Evolutionary conservation across 1,140 invertebrate species (phyloP), one percentile per base, ranked within the genome.

Genomic region (Pogonomyrmex californicus): DNA sequence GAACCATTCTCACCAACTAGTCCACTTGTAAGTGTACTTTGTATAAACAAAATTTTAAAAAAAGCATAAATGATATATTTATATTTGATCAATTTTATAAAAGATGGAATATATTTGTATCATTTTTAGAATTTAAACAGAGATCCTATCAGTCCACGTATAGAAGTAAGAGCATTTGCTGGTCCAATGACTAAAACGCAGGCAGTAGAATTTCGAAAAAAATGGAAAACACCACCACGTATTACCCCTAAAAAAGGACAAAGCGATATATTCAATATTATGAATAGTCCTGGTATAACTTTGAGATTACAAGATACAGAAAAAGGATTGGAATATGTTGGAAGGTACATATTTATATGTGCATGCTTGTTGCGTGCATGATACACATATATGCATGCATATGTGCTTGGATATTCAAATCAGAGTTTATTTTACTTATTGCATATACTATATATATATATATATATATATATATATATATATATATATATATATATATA

Each of bases 261-360:
- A 0, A 56, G 86, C 9, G 58, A 78, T 14, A 58, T 76, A 38
- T 30, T 1, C 12, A 76, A 87, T 91, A 38, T 94, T 91, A 36
- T 93, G 17, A 90, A 77, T 23, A 93, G 89, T 91, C 88, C 93
- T 54, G 93, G 90, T 86, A 85, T 95, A 30, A 92, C 95, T 36
- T 96, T 97, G 71, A 96, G 97, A 79, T 95, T 98, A 23, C 96
- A 96, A 83, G 98, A 99, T 92, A 96, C 96, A 51, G 97, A 98
- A 62, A 99, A 98, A 94, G 98, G 98, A 1, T 94, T 99, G 12
- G 98, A 99, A 95, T 95, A 96, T 88, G 96, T 98, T 71, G 98
- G 98, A 66, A 97, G 97, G 97, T 97, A 92, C 92, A 92, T 87
- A 70, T 47, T 41, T 51, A 70, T 82, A 23, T 23, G 23, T 23